These are phyloP conservation scores for Siphlonurus alternatus DNA, from an alignment of 2,888 invertebrate genomes.

Conservation along the genomic window DNA sequence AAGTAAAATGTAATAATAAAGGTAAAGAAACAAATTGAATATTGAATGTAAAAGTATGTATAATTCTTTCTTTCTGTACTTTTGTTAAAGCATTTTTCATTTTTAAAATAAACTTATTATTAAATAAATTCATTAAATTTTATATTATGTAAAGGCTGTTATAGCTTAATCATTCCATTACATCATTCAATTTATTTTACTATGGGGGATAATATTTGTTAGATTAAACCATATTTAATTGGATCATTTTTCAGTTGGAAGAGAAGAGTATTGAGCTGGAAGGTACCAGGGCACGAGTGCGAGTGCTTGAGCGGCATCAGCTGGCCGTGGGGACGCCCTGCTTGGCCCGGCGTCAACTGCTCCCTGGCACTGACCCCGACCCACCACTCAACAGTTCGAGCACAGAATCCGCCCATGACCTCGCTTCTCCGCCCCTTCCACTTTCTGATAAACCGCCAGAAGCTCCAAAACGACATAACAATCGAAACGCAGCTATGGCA, in stretches of 20 bases:
- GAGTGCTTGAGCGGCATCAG: constrained; percentile 46
- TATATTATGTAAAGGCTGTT: too few relatives aligned
- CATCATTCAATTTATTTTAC: too few relatives aligned
- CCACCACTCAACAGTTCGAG: constrained; percentile 32
- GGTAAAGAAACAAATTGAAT: too few relatives aligned
- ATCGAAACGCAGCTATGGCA: background rate
- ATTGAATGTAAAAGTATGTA: too few relatives aligned
- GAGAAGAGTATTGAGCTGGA: constrained; percentile 69
- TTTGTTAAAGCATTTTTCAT: too few relatives aligned
- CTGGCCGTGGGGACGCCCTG: constrained; percentile 27
- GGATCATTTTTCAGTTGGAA: constrained; percentile 45
- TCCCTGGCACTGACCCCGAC: background rate
- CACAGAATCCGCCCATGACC: constrained; percentile 45
- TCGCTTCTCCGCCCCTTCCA: constrained; percentile 20
- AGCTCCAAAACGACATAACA: constrained; percentile 3
- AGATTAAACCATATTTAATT: too few relatives aligned
- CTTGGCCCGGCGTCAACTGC: constrained; percentile 27
- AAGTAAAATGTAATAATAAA: too few relatives aligned
- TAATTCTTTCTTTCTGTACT: too few relatives aligned
- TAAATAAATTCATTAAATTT: too few relatives aligned
- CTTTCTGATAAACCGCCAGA: background rate
- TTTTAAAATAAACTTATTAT: too few relatives aligned
- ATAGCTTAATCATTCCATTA: too few relatives aligned
- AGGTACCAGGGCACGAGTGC: constrained; percentile 58
- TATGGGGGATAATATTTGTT: too few relatives aligned